These are phyloP conservation scores for Colistium nudipinnis DNA, from an alignment of 2,113 vertebrate species.

Conservation along the genomic window DNA sequence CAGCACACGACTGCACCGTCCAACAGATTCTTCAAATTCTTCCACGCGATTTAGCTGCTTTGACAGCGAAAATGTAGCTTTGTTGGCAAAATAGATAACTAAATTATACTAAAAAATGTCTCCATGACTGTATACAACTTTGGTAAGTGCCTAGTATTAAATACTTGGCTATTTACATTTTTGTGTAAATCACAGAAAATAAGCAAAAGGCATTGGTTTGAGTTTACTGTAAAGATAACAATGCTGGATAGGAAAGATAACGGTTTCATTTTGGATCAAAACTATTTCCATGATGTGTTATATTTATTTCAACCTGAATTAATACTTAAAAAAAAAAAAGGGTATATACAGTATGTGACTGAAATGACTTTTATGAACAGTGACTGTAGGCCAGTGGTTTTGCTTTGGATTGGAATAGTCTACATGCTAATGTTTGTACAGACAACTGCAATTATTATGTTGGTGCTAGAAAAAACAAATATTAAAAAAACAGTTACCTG, in stretches of 20 bases:
- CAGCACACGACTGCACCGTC: neutral
- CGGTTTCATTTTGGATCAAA: neutral
- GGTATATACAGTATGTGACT: neutral
- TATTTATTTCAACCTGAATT: conserved; percentile 11
- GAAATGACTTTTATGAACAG: neutral
- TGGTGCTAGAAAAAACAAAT: conserved; percentile 48
- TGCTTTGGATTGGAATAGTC: conserved; percentile 14
- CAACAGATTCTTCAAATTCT: neutral
- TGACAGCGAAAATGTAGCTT: neutral
- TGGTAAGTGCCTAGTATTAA: too few species aligned
- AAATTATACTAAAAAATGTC: neutral
- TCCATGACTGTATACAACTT: too few species aligned
- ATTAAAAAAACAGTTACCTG: too few species aligned
- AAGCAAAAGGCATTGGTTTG: neutral
- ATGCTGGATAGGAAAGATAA: conserved; percentile 49
- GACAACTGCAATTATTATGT: too few species aligned
- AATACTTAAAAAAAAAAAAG: conserved; percentile 8
- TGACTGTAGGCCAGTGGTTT: conserved; percentile 5
- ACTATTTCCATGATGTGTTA: neutral
- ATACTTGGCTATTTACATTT: too few species aligned
- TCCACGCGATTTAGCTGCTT: neutral
- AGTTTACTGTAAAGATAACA: conserved; percentile 6
- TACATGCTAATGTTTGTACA: too few species aligned
- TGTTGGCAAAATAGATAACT: neutral
- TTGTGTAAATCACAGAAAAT: neutral